phyloP scores from a whole-genome alignment of 2,797 vertebrate species.

The Sebastes cheni region DNA sequence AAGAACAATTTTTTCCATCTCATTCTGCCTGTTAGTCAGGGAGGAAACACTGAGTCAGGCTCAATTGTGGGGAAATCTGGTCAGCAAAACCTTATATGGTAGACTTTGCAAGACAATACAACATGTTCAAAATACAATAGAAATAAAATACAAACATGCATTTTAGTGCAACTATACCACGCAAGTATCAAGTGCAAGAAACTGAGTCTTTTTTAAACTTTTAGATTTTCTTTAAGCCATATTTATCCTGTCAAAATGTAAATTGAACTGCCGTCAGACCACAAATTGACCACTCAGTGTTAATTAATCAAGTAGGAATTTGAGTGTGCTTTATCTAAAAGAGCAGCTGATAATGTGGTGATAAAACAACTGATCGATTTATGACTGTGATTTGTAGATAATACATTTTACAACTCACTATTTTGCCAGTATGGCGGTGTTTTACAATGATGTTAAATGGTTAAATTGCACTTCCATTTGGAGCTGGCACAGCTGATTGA shows the following conservation, averaged over 20 bases:
- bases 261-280: not conserved
- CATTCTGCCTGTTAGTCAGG: not conserved
- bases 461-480: not conserved
- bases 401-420: not conserved
- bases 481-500: slow-evolving; percentile 28
- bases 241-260: not conserved
- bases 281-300: not conserved
- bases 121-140: not conserved
- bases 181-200: not conserved
- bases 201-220: not conserved
- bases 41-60: slow-evolving; percentile 33
- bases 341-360: not conserved
- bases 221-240: not conserved
- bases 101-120: not conserved
- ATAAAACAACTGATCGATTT: not conserved
- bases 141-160: not conserved
- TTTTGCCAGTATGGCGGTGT: not conserved
- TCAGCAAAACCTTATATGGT: too few relatives aligned
- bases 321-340: not conserved
- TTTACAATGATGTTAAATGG: not conserved
- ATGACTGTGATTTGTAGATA: not conserved
- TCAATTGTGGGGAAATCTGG: too few relatives aligned
- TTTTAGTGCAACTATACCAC: not conserved
- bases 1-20: not conserved
- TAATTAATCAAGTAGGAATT: not conserved